Evolutionary conservation across 2,888 invertebrate genomes (phyloP).

Genomic region (Auanema sp.): DNA sequence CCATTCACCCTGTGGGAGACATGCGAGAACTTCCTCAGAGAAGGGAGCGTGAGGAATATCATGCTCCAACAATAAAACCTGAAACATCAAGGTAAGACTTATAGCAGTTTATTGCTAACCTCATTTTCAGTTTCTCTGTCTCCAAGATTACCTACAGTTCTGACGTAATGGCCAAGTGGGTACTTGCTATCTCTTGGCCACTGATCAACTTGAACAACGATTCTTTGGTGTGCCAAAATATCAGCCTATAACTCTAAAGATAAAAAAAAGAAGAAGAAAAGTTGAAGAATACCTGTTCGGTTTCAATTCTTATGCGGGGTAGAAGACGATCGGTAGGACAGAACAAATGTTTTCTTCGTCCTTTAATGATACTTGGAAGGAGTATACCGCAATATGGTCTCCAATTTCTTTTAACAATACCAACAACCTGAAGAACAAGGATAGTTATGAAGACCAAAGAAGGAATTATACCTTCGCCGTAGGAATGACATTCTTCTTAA

Average conservation of each 20-base stretch:
- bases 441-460: neutral
- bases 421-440: constrained; percentile 72
- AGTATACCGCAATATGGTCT: constrained; percentile 95
- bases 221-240: constrained; percentile 70
- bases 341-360: constrained; percentile 78
- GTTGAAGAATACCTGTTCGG: constrained; percentile 35
- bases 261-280: constrained; percentile 1
- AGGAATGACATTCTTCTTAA: constrained; percentile 65
- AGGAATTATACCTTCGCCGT: constrained; percentile 71
- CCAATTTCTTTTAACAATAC: constrained; percentile 93
- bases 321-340: constrained; percentile 90
- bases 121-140: constrained; percentile 95
- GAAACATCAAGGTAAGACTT: neutral
- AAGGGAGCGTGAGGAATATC: constrained; percentile 94
- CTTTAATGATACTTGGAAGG: constrained; percentile 69
- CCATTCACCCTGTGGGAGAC: constrained; percentile 75
- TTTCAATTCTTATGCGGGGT: constrained; percentile 88
- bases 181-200: constrained; percentile 77
- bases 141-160: constrained; percentile 86
- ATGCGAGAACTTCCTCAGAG: constrained; percentile 87
- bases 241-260: constrained; percentile 67
- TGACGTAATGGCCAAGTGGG: constrained; percentile 82
- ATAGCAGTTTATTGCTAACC: constrained; percentile 66
- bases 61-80: constrained; percentile 84
- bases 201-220: constrained; percentile 91